A percentile compares a stretch with the other conserved stretches of the same genome.
phyloP scores from a whole-genome alignment of 2,888 invertebrate species.

The Tubiluchus corallicola region DNA sequence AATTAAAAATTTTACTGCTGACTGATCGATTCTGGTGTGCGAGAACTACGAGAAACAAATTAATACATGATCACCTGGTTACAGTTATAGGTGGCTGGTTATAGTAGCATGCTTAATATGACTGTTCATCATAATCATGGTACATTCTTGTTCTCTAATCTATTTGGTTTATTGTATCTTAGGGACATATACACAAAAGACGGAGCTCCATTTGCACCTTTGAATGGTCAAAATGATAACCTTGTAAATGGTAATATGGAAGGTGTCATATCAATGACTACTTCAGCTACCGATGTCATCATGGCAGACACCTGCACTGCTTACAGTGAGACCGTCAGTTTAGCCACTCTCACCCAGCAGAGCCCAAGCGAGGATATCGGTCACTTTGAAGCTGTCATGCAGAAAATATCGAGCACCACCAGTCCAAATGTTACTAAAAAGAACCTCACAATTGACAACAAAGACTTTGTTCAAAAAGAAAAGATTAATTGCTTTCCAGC shows the following conservation, averaged over 20 bases:
- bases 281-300: background rate
- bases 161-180: too few species aligned
- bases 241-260: too few species aligned
- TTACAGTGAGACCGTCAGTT: background rate
- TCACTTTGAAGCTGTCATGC: background rate
- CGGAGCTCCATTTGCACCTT: background rate
- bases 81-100: too few species aligned
- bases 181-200: constrained; percentile 3
- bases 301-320: background rate
- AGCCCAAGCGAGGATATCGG: background rate
- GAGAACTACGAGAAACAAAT: too few species aligned
- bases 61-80: too few species aligned
- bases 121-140: too few species aligned
- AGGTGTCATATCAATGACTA: background rate
- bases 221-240: too few species aligned
- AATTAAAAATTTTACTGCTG: too few species aligned
- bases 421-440: background rate
- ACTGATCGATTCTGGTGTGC: too few species aligned
- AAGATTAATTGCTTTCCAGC: too few species aligned
- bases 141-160: too few species aligned
- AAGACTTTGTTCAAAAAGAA: background rate
- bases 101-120: too few species aligned
- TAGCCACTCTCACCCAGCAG: background rate
- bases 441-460: background rate
- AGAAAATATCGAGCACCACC: background rate